phyloP scores from a whole-genome alignment of 2,113 vertebrate genomes.

The Pelobates fuscus region DNA sequence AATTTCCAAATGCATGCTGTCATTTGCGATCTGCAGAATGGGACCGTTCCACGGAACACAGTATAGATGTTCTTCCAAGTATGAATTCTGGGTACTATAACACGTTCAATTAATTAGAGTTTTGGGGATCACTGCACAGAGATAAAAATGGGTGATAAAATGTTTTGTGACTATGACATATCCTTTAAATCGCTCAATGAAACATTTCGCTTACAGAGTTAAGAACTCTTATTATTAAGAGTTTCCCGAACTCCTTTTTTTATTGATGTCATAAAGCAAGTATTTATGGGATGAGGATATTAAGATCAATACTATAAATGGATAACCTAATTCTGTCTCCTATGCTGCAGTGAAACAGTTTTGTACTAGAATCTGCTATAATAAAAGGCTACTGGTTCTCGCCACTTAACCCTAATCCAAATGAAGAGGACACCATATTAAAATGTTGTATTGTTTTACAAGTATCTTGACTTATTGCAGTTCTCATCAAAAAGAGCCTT shows the following conservation, averaged over 20 bases:
- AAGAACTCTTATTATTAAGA: conserved; percentile 62
- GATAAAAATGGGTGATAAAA: conserved; percentile 57
- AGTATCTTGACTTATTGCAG: conserved; percentile 66
- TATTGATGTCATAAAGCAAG: conserved; percentile 68
- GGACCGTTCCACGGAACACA: not conserved
- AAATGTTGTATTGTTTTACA: conserved; percentile 56
- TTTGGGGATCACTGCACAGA: conserved; percentile 57
- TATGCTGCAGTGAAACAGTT: conserved; percentile 61
- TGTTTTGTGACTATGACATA: conserved; percentile 51
- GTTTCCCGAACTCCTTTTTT: conserved; percentile 62
- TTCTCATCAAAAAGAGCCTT: conserved; percentile 64
- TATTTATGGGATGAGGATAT: conserved; percentile 71
- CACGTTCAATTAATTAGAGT: conserved; percentile 66
- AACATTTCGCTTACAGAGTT: conserved; percentile 62
- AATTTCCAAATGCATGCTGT: not conserved
- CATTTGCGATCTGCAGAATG: not conserved
- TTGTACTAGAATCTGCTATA: conserved; percentile 55
- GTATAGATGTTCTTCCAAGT: not conserved
- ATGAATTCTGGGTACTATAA: conserved; percentile 53
- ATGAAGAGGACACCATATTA: conserved; percentile 69
- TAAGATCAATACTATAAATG: conserved; percentile 70
- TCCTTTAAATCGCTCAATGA: conserved; percentile 54
- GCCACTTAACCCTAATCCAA: conserved; percentile 70
- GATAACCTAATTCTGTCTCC: conserved; percentile 69
- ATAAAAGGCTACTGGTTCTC: conserved; percentile 64